A percentile compares a stretch with the other conserved stretches of the same genome.
Evolutionary conservation across 2,888 invertebrate species (phyloP).

Genomic region (Malacosoma neustria): DNA sequence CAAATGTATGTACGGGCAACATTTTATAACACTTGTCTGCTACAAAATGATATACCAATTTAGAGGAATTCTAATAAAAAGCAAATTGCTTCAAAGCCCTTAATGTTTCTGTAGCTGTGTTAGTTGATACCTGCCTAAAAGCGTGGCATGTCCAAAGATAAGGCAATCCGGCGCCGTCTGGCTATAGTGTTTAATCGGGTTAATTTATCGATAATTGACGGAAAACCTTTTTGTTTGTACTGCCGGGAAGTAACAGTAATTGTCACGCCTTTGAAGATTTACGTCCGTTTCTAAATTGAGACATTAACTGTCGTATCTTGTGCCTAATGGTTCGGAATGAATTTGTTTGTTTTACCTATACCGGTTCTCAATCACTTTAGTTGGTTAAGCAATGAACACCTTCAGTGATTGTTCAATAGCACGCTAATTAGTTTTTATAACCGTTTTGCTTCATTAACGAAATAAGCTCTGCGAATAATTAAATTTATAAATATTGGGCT

Average conservation of each 20-base stretch:
- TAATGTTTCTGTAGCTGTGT: slow-evolving; percentile 44
- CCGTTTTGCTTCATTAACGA: no score
- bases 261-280: slow-evolving; percentile 76
- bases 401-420: neutral
- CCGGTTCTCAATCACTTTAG: slow-evolving; percentile 37
- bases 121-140: slow-evolving; percentile 66
- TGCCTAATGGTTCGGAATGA: slow-evolving; percentile 74
- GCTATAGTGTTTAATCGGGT: slow-evolving; percentile 68
- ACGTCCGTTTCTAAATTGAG: slow-evolving; percentile 74
- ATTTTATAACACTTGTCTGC: slow-evolving; percentile 6
- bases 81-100: slow-evolving; percentile 60
- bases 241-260: slow-evolving; percentile 74
- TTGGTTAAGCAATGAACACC: neutral
- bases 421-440: neutral
- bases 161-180: slow-evolving; percentile 66
- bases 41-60: slow-evolving; percentile 15
- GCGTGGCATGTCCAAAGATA: slow-evolving; percentile 70
- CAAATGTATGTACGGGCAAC: no score
- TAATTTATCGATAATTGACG: slow-evolving; percentile 76
- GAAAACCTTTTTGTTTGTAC: slow-evolving; percentile 74
- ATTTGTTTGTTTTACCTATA: slow-evolving; percentile 68
- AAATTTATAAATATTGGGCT: no score
- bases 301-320: slow-evolving; percentile 73
- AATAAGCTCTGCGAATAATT: no score
- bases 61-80: slow-evolving; percentile 51